Percentiles rank a stretch among this genome's conserved stretches.
phyloP scores from a whole-genome alignment of 2,888 invertebrate genomes.

The Stenoptilia bipunctidactyla region DNA sequence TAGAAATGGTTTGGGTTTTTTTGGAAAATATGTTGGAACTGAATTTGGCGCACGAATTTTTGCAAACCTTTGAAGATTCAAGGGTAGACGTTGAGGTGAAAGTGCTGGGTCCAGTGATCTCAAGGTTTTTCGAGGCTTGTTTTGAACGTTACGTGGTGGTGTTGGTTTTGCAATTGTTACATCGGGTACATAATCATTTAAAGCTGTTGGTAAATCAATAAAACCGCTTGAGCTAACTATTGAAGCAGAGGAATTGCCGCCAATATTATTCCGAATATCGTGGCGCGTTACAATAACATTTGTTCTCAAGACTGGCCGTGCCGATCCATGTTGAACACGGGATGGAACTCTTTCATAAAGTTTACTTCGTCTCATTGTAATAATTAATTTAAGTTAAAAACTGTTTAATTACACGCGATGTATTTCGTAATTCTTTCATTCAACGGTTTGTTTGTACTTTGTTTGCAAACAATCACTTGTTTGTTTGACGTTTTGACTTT shows the following conservation, averaged over 20 bases:
- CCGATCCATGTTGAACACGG: constrained; percentile 32
- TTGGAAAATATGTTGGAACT: constrained; percentile 24
- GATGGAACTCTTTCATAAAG: constrained; percentile 53
- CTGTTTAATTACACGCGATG: too few species aligned
- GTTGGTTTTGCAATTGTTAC: constrained; percentile 20
- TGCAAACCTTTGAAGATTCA: constrained; percentile 15
- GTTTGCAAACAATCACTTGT: background rate
- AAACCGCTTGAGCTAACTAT: constrained; percentile 34
- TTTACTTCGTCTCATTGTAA: constrained; percentile 13
- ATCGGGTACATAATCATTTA: constrained; percentile 41
- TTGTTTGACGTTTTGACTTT: background rate
- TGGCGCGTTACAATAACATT: constrained; percentile 42
- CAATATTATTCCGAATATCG: constrained; percentile 34
- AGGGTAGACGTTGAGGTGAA: constrained; percentile 27
- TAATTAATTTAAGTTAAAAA: background rate
- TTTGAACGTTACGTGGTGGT: constrained; percentile 28
- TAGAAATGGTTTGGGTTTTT: too few species aligned
- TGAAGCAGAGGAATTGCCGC: constrained; percentile 48
- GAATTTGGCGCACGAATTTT: constrained; percentile 27
- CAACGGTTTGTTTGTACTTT: too few species aligned
- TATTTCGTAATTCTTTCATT: too few species aligned
- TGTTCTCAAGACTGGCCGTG: constrained; percentile 26
- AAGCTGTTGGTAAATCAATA: constrained; percentile 46
- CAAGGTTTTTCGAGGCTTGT: constrained; percentile 48
- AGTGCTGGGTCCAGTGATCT: constrained; percentile 40